These are phyloP conservation scores for Zaprionus gabonicus DNA, from an alignment of 1,140 invertebrate species.

Conservation along the genomic window DNA sequence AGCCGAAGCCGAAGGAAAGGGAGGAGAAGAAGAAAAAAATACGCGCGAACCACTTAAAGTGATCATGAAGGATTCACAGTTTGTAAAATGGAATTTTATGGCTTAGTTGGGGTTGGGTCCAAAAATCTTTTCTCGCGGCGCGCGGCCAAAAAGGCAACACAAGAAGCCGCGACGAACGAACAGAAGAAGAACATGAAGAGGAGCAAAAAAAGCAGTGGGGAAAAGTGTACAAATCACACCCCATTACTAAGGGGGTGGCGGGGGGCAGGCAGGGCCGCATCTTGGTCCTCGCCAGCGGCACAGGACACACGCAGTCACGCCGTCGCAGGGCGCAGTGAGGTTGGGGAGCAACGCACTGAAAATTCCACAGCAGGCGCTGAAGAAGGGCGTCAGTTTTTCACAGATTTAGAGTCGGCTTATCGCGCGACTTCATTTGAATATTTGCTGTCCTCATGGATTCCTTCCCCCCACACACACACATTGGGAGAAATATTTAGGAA, in stretches of 20 bases:
- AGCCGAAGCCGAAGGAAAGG: slow-evolving; percentile 33
- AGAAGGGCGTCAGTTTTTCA: slow-evolving; percentile 59
- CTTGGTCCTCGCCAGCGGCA: slow-evolving; percentile 34
- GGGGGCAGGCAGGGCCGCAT: slow-evolving; percentile 20
- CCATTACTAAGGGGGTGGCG: slow-evolving; percentile 71
- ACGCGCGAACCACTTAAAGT: slow-evolving; percentile 78
- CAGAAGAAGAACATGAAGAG: slow-evolving; percentile 29
- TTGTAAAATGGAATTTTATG: slow-evolving; percentile 84
- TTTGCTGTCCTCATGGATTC: slow-evolving; percentile 54
- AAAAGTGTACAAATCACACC: slow-evolving; percentile 83
- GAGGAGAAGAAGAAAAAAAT: slow-evolving; percentile 46
- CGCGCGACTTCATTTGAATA: slow-evolving; percentile 84
- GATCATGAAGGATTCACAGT: slow-evolving; percentile 84
- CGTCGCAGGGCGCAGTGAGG: neutral
- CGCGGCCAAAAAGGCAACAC: slow-evolving; percentile 54
- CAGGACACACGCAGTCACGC: slow-evolving; percentile 43
- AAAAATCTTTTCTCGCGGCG: slow-evolving; percentile 56
- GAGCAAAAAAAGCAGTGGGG: slow-evolving; percentile 14
- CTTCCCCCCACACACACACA: neutral
- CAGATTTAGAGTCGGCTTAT: slow-evolving; percentile 82
- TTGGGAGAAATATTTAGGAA: neutral
- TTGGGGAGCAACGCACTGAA: slow-evolving; percentile 4
- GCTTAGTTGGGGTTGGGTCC: slow-evolving; percentile 63
- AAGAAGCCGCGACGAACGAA: neutral
- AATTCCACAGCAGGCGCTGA: slow-evolving; percentile 52